Percentiles rank a stretch among this genome's conserved stretches.
phyloP scores from a whole-genome alignment of 1,140 invertebrate genomes.

The Camponotus floridanus region DNA sequence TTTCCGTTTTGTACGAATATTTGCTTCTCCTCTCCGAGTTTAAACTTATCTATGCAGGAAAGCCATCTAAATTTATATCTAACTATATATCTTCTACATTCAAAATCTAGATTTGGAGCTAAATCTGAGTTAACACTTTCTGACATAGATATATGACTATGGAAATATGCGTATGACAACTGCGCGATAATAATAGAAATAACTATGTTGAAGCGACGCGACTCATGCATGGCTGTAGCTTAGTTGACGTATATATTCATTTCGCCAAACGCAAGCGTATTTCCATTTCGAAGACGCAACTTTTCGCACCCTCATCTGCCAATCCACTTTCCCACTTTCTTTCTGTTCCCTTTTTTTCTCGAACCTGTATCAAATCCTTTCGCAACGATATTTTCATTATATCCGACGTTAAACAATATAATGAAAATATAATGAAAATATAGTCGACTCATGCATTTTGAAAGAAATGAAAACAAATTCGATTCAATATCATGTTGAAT shows the following conservation, averaged over 20 bases:
- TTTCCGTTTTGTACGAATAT: constrained; percentile 12
- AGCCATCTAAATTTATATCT: constrained; percentile 19
- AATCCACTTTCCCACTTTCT: too few species aligned
- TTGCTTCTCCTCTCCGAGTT: not conserved
- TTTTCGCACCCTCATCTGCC: not conserved
- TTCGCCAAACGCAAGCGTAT: constrained; percentile 40
- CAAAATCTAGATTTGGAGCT: not conserved
- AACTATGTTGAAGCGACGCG: not conserved
- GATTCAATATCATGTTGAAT: constrained; percentile 14
- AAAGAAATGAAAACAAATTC: constrained; percentile 43
- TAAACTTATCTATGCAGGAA: not conserved
- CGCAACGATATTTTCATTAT: constrained; percentile 47
- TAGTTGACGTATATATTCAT: constrained; percentile 15
- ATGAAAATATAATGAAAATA: constrained; percentile 40
- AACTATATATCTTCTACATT: not conserved
- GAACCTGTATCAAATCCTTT: not conserved
- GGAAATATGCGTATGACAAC: not conserved
- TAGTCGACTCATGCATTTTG: not conserved
- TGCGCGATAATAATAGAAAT: not conserved
- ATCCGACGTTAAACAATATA: constrained; percentile 19
- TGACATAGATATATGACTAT: not conserved
- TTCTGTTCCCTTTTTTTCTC: not conserved
- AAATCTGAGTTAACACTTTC: constrained; percentile 4
- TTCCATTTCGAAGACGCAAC: constrained; percentile 39
- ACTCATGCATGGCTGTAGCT: constrained; percentile 12